Percentiles rank a stretch among this genome's conserved stretches.
phyloP scores from a whole-genome alignment of 2,113 vertebrate species.

The Neomonachus schauinslandi region DNA sequence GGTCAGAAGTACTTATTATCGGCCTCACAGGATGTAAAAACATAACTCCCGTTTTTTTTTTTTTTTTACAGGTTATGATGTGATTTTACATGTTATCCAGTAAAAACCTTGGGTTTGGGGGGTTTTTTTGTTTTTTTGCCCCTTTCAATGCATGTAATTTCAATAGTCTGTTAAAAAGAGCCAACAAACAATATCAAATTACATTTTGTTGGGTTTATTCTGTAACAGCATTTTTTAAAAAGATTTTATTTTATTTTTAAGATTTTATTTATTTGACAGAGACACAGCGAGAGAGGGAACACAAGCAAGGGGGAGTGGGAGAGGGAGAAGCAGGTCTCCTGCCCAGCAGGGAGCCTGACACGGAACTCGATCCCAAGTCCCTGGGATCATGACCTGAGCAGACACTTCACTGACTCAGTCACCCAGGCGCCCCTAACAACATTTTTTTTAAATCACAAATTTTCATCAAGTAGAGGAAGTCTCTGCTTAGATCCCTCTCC shows the following conservation, averaged over 20 bases:
- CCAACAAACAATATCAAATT: conserved; percentile 68
- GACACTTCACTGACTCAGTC: not conserved
- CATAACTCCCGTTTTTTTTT: not conserved
- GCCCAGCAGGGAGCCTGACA: not conserved
- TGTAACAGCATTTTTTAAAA: not conserved
- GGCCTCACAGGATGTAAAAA: not conserved
- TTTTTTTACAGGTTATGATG: not conserved
- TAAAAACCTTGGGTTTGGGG: not conserved
- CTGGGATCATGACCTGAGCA: not conserved
- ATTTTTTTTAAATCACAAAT: not conserved
- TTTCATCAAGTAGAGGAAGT: not conserved
- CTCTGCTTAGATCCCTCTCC: not conserved
- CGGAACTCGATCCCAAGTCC: not conserved
- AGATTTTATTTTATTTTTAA: not conserved
- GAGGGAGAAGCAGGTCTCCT: not conserved
- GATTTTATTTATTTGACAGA: not conserved
- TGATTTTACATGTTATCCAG: not conserved
- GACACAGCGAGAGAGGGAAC: not conserved
- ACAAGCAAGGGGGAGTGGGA: not conserved
- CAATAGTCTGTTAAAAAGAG: conserved; percentile 63
- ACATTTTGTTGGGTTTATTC: conserved; percentile 35
- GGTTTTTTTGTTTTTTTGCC: not conserved
- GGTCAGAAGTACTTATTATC: not conserved
- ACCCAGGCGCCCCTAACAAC: not conserved
- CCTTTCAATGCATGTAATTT: conserved; percentile 61